These are phyloP conservation scores for Drosophila jambulina DNA, from an alignment of 1,140 invertebrate species.

Conservation along the genomic window DNA sequence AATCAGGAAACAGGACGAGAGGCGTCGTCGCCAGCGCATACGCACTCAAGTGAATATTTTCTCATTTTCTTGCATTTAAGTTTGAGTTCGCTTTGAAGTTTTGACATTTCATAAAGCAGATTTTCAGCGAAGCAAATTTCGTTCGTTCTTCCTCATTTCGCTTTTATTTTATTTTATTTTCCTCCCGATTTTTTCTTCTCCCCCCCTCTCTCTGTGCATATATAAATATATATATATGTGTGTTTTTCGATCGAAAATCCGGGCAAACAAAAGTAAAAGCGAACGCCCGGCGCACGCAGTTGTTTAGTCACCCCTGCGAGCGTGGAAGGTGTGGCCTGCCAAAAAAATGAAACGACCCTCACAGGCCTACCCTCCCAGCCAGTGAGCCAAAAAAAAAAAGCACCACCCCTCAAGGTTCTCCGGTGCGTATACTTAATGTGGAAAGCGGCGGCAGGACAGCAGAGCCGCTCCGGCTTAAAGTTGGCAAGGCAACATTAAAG, in stretches of 20 bases:
- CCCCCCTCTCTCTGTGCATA: neutral
- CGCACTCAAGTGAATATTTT: constrained; percentile 84
- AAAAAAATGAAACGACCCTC: constrained; percentile 68
- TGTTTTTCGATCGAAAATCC: constrained; percentile 74
- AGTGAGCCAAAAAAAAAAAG: neutral
- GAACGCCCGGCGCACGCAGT: constrained; percentile 55
- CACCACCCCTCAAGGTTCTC: neutral
- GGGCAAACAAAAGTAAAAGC: constrained; percentile 84
- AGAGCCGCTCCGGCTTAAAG: constrained; percentile 57
- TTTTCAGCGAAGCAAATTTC: constrained; percentile 53
- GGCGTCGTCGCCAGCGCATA: constrained; percentile 42
- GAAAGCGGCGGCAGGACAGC: constrained; percentile 45
- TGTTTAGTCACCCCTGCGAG: constrained; percentile 76
- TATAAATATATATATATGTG: constrained; percentile 4
- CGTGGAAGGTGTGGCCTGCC: constrained; percentile 80
- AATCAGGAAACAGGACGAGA: constrained; percentile 28
- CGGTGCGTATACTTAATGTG: constrained; percentile 73
- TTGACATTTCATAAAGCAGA: constrained; percentile 84
- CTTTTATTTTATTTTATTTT: constrained; percentile 47
- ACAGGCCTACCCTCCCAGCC: constrained; percentile 36
- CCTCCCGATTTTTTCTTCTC: constrained; percentile 6
- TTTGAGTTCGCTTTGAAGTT: constrained; percentile 82
- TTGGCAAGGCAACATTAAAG: constrained; percentile 70
- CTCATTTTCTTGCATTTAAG: constrained; percentile 84
- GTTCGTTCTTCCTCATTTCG: constrained; percentile 41